Base-by-base conservation (phyloP, 2,888 invertebrate genomes). In the Rhagium mordax region DNA sequence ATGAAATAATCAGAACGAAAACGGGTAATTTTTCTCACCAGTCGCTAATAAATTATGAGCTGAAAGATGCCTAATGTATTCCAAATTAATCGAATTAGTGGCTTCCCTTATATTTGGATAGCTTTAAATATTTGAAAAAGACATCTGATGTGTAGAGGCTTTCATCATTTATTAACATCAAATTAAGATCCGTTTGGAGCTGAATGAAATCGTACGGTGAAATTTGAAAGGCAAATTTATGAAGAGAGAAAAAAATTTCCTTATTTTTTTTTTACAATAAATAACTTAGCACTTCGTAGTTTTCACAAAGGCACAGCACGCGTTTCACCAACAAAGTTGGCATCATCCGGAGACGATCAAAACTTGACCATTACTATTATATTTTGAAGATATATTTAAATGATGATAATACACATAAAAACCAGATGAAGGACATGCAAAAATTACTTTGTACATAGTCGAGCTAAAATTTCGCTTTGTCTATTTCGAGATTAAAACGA, bases 21-120 rank as follows among this genome's bases (percentile, higher is more conserved):
- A 47, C 18, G 67, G 67, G 15, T 57, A 10, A 47, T 67, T 74
- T 76, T 74, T 72, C 78, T 78, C 81, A 78, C 79, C 76, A 75
- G 74, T 74, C 72, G 77, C 69, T 51, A 70, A 70, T 70, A 70
- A 70, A 70, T 53, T 49, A 70, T 64, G 55, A 51, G 53, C 61
- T 51, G 27, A 49, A 51, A 51, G 41, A 24, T 48, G 57, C 68
- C 49, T 76, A 74, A 76, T 76, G 72, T 70, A 76, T 72, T 72
- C 69, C 51, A 70, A 74, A 72, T 67, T 67, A 67, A 57, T 59
- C 72, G 74, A 72, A 76, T 74, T 74, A 74, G 77, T 59, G 77
- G 74, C 49, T 72, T 74, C 72, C 74, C 77, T 73, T 77, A 75
- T 62, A 67, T 75, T 77, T 62, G 64, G 70, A 70, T 24, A 71